phyloP scores from a whole-genome alignment of 2,797 vertebrate species.

The Pangasius mekongensis region DNA sequence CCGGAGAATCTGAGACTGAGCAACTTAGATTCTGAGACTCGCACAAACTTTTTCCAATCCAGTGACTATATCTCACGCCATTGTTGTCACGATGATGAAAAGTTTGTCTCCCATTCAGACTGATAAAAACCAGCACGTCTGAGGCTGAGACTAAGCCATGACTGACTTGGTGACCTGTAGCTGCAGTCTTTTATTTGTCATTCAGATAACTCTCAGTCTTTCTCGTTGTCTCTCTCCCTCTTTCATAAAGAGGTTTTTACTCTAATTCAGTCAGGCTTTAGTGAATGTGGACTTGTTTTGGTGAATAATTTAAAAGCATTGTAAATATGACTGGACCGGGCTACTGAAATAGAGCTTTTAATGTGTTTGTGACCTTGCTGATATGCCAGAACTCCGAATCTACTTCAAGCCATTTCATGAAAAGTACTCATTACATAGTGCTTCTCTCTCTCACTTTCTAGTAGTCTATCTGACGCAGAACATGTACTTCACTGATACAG shows the following conservation, averaged over 20 bases:
- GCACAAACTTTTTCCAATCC: slow-evolving; percentile 16
- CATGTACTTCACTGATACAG: not conserved
- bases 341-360: slow-evolving; percentile 46
- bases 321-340: slow-evolving; percentile 34
- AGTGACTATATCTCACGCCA: slow-evolving; percentile 1
- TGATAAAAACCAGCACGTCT: not conserved
- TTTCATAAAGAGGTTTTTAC: slow-evolving; percentile 47
- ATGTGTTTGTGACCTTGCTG: not conserved
- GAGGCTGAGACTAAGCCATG: slow-evolving; percentile 6
- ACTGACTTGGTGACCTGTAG: slow-evolving; percentile 13
- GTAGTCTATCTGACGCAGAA: not conserved
- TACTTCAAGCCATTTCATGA: not conserved
- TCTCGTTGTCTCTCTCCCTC: not conserved
- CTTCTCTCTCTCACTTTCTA: not conserved
- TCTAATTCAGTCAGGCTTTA: slow-evolving; percentile 51
- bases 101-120: not conserved
- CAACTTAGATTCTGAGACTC: not conserved
- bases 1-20: not conserved
- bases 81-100: slow-evolving; percentile 17
- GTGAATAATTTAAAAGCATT: slow-evolving; percentile 54
- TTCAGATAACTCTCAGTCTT: slow-evolving; percentile 22
- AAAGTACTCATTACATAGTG: not conserved
- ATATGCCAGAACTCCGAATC: not conserved
- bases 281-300: slow-evolving; percentile 42
- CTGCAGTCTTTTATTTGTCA: slow-evolving; percentile 15